Base-by-base conservation (phyloP, 2,888 invertebrate genomes). In the Oeneis ivallda region DNA sequence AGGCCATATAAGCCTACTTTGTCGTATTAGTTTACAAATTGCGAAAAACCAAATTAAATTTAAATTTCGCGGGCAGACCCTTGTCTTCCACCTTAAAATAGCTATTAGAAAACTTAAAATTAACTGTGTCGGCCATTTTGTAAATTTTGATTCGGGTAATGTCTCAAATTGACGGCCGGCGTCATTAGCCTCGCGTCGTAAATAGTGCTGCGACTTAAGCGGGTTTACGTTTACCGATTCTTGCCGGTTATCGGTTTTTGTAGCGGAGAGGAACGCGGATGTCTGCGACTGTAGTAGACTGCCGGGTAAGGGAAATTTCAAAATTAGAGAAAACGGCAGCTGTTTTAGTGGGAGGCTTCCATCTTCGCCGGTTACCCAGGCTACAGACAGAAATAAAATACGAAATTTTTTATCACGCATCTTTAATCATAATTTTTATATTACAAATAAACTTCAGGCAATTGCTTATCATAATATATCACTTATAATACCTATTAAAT, bases 221-320 rank as follows among this genome's bases (percentile, higher is more conserved):
- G 80, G 77, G 67, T 76, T 80, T 45, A 76, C 69, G 49, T 75
- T 53, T 57, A 74, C 72, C 74, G 78, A 72, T 68, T 84, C 82
- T 64, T 75, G 74, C 60, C 73, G 72, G 57, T 70, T 76, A 59
- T 76, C 75, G n/a, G 72, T 50, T 76, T 86, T 87, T 0, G 85
- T 72, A 0, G 89, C 88, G 70, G 82, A 89, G 4, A 90, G 70
- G 69, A 92, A 92, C 0, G 92, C 92, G 1, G 92, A 92, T 0
- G 87, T 82, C 58, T 90, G 89, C 0, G 91, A 92, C 64, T 90
- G 91, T 3, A 89, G 70, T 0, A 92, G 70, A 49, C 86, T 90
- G 0, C 90, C 89, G 0, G 90, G 83, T 45, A 89, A 45, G 0
- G 88, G 87, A n/a, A n/a, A n/a, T n/a, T n/a, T n/a, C n/a, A n/a